phyloP scores from a whole-genome alignment of 2,888 invertebrate species.

The Thecocarcelia acutangulata region DNA sequence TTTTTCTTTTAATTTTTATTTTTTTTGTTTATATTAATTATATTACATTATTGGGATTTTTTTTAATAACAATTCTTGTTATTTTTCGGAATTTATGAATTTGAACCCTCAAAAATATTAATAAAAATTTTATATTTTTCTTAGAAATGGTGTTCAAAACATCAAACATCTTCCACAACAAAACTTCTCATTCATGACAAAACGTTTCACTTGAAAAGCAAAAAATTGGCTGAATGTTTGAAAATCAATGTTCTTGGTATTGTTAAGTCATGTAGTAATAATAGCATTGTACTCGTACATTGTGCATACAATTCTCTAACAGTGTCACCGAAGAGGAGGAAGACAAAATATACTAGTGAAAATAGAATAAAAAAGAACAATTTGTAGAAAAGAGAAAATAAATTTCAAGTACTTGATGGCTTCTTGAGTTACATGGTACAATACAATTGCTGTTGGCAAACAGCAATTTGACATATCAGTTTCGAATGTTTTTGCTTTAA shows the following conservation, averaged over 20 bases:
- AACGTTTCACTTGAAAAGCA: background rate
- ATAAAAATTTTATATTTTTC: background rate
- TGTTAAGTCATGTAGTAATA: conserved; percentile 46
- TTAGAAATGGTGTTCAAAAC: background rate
- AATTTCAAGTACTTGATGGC: conserved; percentile 7
- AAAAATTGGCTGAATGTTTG: conserved; percentile 16
- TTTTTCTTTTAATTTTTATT: too few relatives aligned
- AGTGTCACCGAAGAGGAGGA: background rate
- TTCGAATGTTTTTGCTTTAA: background rate
- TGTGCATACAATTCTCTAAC: conserved; percentile 1
- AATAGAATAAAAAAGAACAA: background rate
- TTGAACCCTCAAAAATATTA: too few relatives aligned
- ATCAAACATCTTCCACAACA: background rate
- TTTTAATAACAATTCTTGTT: too few relatives aligned
- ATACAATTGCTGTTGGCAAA: conserved; percentile 26
- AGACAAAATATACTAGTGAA: background rate
- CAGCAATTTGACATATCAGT: conserved; percentile 10
- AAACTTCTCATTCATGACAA: background rate
- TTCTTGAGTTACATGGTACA: conserved; percentile 25
- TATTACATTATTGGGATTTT: too few relatives aligned
- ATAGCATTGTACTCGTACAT: conserved; percentile 14
- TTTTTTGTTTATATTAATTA: too few relatives aligned
- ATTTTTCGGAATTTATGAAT: too few relatives aligned
- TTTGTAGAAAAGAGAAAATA: background rate
- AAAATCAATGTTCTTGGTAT: conserved; percentile 45